phyloP scores from a whole-genome alignment of 2,888 invertebrate genomes.

The Mythimna lalbum region DNA sequence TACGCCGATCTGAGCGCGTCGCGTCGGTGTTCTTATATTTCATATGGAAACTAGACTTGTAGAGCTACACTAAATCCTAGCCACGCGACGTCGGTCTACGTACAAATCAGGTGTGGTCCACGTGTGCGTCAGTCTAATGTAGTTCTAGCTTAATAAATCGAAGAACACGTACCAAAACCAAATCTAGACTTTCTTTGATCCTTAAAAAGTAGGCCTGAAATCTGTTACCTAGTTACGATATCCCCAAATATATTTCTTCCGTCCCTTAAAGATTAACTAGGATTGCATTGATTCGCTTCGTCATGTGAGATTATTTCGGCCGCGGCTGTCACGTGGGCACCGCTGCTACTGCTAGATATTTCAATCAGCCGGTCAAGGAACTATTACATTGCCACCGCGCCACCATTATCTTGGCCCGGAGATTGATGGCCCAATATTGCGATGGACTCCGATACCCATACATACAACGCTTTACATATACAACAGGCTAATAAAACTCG shows the following conservation, averaged over 20 bases:
- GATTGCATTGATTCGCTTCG: slow-evolving; percentile 65
- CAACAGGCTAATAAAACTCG: slow-evolving; percentile 49
- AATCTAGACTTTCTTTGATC: slow-evolving; percentile 39
- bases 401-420: slow-evolving; percentile 83
- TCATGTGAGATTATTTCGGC: slow-evolving; percentile 69
- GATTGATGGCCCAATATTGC: slow-evolving; percentile 86
- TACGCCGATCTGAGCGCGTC: too few relatives aligned
- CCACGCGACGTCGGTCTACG: too few relatives aligned
- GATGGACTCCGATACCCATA: slow-evolving; percentile 73
- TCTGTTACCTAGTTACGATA: slow-evolving; percentile 1
- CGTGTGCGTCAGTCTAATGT: too few relatives aligned
- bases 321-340: slow-evolving; percentile 61
- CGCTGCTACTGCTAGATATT: slow-evolving; percentile 75
- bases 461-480: slow-evolving; percentile 58
- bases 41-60: too few relatives aligned
- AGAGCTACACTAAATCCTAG: too few relatives aligned
- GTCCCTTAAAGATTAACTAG: slow-evolving; percentile 26
- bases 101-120: too few relatives aligned
- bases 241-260: slow-evolving; percentile 44
- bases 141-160: too few relatives aligned
- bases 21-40: too few relatives aligned
- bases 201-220: slow-evolving; percentile 19
- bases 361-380: slow-evolving; percentile 85
- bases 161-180: slow-evolving; percentile 10
- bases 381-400: slow-evolving; percentile 80